phyloP scores from a whole-genome alignment of 2,797 vertebrate species.

The Lepus townsendii region DNA sequence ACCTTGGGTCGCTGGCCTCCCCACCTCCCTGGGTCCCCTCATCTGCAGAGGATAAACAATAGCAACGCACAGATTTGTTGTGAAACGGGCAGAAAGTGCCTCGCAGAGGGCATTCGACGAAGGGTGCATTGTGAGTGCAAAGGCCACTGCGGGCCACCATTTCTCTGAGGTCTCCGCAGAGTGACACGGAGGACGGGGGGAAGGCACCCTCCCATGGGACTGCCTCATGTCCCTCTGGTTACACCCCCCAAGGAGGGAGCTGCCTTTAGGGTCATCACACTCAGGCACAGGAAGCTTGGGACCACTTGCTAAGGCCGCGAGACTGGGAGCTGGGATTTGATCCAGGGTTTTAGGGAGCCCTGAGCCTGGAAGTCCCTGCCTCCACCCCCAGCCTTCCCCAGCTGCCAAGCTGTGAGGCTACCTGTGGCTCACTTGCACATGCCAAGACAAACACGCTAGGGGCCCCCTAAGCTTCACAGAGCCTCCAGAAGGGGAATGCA shows the following conservation, averaged over 20 bases:
- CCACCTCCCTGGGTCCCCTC: not conserved
- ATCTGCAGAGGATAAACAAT: not conserved
- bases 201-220: not conserved
- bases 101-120: fast-evolving
- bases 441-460: too few species aligned
- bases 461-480: not conserved
- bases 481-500: not conserved
- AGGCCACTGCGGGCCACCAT: not conserved
- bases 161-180: not conserved
- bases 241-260: not conserved
- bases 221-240: fast-evolving
- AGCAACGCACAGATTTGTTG: not conserved
- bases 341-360: not conserved
- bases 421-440: not conserved
- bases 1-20: not conserved
- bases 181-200: not conserved
- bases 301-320: not conserved
- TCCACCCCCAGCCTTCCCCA: fast-evolving
- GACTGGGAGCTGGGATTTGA: too few species aligned
- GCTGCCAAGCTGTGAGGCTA: not conserved
- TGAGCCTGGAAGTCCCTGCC: not conserved
- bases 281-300: fast-evolving
- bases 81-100: not conserved
- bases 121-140: not conserved
- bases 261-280: fast-evolving